Conservation (phyloP, 2,888 invertebrate species). For the Lapara coniferarum region DNA sequence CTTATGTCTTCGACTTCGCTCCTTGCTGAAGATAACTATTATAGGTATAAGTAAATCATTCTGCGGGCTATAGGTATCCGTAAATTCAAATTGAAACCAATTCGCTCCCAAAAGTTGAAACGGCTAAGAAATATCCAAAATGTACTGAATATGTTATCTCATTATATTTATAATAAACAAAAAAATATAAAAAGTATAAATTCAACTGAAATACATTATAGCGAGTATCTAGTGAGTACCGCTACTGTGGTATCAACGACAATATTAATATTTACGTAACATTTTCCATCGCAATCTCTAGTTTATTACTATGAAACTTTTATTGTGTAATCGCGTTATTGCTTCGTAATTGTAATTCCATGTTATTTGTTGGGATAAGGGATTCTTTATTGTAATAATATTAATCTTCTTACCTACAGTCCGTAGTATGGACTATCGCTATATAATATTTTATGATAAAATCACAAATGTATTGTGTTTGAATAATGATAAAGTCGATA, state of each 20-base stretch:
- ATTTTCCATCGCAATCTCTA: conserved; percentile 39
- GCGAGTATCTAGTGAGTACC: not conserved
- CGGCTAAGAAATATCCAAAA: too few species aligned
- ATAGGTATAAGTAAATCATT: too few species aligned
- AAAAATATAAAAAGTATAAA: not conserved
- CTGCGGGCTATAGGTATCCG: too few species aligned
- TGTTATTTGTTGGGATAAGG: conserved; percentile 26
- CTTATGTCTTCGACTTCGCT: too few species aligned
- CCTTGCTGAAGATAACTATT: too few species aligned
- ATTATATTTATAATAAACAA: too few species aligned
- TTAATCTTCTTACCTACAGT: not conserved
- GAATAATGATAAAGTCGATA: too few species aligned
- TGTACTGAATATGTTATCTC: too few species aligned
- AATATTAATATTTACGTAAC: conserved; percentile 35
- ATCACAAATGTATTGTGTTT: too few species aligned
- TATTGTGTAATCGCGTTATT: conserved; percentile 43
- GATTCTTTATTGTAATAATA: conserved; percentile 15
- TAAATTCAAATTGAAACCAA: too few species aligned
- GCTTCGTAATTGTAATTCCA: conserved; percentile 32
- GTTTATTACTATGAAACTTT: conserved; percentile 46
- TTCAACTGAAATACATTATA: not conserved
- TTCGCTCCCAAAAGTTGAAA: too few species aligned
- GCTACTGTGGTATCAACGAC: conserved; percentile 28
- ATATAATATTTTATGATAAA: conserved; percentile 2
- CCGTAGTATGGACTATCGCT: not conserved